Percentiles rank a stretch among this genome's conserved stretches.
Conservation (phyloP, 1,140 invertebrate species). For the Eriocheir sinensis region DNA sequence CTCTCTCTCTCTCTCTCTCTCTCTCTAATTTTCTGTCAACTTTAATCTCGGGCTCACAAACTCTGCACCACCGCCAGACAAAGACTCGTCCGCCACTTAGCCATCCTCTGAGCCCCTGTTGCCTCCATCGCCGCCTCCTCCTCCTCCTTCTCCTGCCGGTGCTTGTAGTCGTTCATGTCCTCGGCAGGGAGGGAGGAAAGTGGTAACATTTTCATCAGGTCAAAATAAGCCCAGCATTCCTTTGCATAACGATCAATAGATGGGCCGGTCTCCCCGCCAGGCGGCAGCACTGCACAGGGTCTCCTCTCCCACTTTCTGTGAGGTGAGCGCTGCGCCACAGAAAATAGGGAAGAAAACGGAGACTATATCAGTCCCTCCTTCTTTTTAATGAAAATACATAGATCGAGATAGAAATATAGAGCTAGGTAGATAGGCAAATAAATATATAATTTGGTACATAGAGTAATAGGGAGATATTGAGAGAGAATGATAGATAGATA, state of each 20-base stretch:
- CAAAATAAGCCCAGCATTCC: slow-evolving; percentile 56
- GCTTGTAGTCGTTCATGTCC: neutral
- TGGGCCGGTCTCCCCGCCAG: slow-evolving; percentile 37
- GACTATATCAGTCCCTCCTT: neutral
- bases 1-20: slow-evolving; percentile 49
- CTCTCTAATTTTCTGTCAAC: slow-evolving; percentile 64
- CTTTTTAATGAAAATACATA: too few species aligned
- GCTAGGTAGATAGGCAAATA: too few species aligned
- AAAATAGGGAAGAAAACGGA: slow-evolving; percentile 32
- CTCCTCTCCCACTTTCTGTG: slow-evolving; percentile 9
- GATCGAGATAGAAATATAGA: too few species aligned
- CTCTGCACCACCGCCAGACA: neutral
- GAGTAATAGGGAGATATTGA: too few species aligned
- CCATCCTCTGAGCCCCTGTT: neutral
- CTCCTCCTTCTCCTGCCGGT: neutral
- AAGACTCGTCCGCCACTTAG: neutral
- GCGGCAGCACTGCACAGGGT: slow-evolving; percentile 61
- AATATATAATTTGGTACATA: too few species aligned
- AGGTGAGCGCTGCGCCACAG: neutral
- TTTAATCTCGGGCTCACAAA: slow-evolving; percentile 51
- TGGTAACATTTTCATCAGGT: slow-evolving; percentile 51
- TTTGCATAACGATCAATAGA: slow-evolving; percentile 73
- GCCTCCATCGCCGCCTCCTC: too few species aligned
- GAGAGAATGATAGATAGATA: too few species aligned
- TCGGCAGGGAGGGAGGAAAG: neutral